Percentiles rank a stretch among this genome's conserved stretches.
Conservation (phyloP, 2,113 vertebrate species). For the Corythoichthys haematopterus region DNA sequence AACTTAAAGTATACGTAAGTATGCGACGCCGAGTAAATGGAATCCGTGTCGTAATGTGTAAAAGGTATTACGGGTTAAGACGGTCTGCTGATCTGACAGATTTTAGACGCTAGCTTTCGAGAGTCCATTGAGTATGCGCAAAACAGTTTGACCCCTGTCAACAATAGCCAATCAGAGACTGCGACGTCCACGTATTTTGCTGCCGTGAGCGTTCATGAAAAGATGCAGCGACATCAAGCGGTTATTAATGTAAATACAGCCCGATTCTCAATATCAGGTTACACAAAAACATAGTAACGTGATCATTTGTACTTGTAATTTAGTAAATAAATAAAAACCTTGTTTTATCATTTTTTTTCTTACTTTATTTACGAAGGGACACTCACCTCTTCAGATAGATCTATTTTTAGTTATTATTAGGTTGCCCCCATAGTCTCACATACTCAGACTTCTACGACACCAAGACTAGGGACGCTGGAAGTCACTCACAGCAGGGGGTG, state of each 20-base stretch:
- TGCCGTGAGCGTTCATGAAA: background rate
- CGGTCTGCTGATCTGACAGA: conserved; percentile 62
- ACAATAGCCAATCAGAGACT: conserved; percentile 62
- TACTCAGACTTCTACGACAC: too few relatives aligned
- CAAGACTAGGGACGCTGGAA: too few relatives aligned
- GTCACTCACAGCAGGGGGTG: too few relatives aligned
- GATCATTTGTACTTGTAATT: background rate
- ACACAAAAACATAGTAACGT: background rate
- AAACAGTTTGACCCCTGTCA: conserved; percentile 40
- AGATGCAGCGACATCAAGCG: conserved; percentile 40
- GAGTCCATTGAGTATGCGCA: conserved; percentile 54
- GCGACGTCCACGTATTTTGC: conserved; percentile 59
- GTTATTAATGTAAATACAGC: background rate
- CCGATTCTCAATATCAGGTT: too few relatives aligned
- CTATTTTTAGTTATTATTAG: background rate
- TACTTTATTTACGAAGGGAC: background rate
- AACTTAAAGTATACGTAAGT: background rate
- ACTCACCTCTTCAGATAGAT: background rate
- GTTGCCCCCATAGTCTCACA: too few relatives aligned
- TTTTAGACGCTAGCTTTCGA: conserved; percentile 33
- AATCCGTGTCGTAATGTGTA: background rate
- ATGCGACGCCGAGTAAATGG: background rate
- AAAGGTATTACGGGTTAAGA: conserved; percentile 19
- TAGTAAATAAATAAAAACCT: background rate
- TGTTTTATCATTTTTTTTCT: background rate